Evolutionary conservation across 1,140 invertebrate genomes (phyloP).

Genomic region (Saccostrea echinata): DNA sequence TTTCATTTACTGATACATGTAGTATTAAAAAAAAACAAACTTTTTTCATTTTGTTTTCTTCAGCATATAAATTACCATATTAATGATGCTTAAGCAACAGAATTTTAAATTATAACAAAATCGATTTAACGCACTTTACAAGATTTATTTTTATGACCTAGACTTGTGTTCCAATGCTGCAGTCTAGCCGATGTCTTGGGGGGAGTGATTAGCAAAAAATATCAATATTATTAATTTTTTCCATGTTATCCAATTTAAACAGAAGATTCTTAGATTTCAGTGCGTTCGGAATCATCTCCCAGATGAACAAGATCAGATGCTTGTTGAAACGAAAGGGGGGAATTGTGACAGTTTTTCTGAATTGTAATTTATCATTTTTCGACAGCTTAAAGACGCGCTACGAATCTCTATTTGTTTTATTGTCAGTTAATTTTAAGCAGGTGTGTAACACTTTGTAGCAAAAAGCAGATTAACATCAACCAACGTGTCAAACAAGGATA

Average conservation of each 20-base stretch:
- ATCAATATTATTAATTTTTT: constrained; percentile 30
- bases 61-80: no score
- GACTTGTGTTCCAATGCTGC: not conserved
- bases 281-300: not conserved
- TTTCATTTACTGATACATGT: no score
- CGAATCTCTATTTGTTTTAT: constrained; percentile 34
- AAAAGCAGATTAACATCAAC: not conserved
- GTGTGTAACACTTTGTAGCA: constrained; percentile 12
- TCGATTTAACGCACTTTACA: not conserved
- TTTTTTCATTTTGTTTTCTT: no score
- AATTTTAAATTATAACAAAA: not conserved
- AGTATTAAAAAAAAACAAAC: no score
- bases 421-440: constrained; percentile 24
- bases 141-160: not conserved
- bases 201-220: not conserved
- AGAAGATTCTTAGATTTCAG: constrained; percentile 12
- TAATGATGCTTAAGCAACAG: no score
- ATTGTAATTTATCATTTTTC: constrained; percentile 18
- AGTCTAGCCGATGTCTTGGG: not conserved
- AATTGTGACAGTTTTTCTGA: constrained; percentile 31
- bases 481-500: not conserved
- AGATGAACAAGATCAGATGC: constrained; percentile 23
- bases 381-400: constrained; percentile 33
- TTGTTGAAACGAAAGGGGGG: constrained; percentile 10
- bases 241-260: constrained; percentile 31